phyloP scores from a whole-genome alignment of 2,888 invertebrate genomes.

The Hybos culiciformis region DNA sequence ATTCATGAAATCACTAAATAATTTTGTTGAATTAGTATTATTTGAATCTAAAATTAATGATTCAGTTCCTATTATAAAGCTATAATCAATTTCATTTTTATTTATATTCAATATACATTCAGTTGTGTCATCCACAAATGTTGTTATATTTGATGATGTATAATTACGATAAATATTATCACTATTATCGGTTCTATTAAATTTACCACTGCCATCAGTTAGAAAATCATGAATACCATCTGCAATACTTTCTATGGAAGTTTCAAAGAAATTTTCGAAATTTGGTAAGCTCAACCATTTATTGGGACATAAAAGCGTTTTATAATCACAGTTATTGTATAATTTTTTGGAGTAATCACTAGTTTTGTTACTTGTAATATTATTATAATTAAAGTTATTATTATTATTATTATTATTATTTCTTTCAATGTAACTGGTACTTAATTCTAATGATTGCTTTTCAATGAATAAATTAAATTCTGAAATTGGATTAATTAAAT shows the following conservation, averaged over 20 bases:
- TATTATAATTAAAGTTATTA: slow-evolving; percentile 14
- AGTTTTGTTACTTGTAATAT: slow-evolving; percentile 16
- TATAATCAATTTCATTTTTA: background rate
- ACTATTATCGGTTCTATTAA: background rate
- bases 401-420: slow-evolving; percentile 4
- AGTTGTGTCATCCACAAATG: no score
- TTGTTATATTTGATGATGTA: no score
- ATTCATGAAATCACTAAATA: background rate
- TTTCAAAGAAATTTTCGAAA: slow-evolving; percentile 10
- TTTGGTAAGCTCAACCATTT: slow-evolving; percentile 8
- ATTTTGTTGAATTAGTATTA: background rate
- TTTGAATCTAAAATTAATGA: background rate
- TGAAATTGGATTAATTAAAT: slow-evolving; percentile 24
- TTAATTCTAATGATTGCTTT: slow-evolving; percentile 15
- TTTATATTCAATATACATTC: background rate
- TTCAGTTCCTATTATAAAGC: background rate
- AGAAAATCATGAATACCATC: background rate
- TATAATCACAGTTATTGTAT: slow-evolving; percentile 21
- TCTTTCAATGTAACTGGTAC: slow-evolving; percentile 2
- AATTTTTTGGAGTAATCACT: no score
- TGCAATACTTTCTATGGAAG: background rate
- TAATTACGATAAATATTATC: no score
- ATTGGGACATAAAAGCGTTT: slow-evolving; percentile 17
- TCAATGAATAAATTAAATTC: slow-evolving; percentile 27
- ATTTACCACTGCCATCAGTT: background rate